phyloP scores from a whole-genome alignment of 1,140 invertebrate species.

The Trachymyrmex cornetzi region DNA sequence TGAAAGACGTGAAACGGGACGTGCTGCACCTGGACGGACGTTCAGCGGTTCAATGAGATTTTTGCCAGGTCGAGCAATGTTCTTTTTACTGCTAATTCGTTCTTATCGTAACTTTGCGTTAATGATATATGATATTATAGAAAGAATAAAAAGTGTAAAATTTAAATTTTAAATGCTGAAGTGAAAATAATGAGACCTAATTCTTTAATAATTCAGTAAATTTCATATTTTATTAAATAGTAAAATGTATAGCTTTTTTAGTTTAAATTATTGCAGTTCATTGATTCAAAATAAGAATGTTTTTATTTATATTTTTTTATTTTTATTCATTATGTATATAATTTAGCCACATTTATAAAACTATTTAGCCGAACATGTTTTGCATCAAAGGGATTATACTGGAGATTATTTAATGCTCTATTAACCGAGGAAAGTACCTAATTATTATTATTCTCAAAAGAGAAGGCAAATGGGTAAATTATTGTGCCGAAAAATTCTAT shows the following conservation, averaged over 20 bases:
- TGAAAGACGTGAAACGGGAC: conserved; percentile 45
- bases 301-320: neutral
- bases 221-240: neutral
- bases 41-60: conserved; percentile 52
- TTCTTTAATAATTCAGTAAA: conserved; percentile 21
- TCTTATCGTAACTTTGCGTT: conserved; percentile 26
- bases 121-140: neutral
- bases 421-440: neutral
- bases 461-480: neutral
- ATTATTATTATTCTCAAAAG: conserved; percentile 2
- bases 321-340: neutral
- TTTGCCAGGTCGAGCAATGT: neutral
- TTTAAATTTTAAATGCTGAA: neutral
- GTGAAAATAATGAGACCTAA: conserved; percentile 22
- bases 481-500: conserved; percentile 4
- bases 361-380: neutral
- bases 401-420: neutral
- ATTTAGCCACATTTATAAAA: neutral
- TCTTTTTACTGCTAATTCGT: neutral
- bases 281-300: neutral
- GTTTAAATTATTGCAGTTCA: neutral
- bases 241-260: neutral
- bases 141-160: neutral
- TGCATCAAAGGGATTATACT: neutral
- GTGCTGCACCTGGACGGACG: conserved; percentile 21